A percentile compares a stretch with the other conserved stretches of the same genome.
These are phyloP conservation scores for Teinopalpus imperialis DNA, from an alignment of 2,888 invertebrate species.

Conservation along the genomic window DNA sequence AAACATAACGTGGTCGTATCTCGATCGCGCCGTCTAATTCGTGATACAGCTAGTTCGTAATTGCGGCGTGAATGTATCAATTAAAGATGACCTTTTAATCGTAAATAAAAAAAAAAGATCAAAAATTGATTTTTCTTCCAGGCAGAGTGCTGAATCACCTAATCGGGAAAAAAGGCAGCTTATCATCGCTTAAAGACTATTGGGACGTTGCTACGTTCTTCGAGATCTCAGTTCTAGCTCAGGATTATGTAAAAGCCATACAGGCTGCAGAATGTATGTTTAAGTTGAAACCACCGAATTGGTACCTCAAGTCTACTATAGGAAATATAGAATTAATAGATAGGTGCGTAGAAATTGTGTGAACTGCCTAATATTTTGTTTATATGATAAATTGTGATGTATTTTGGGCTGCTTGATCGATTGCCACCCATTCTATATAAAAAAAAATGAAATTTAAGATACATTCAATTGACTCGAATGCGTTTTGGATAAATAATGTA, in stretches of 20 bases:
- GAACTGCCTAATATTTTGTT: too few relatives aligned
- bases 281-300: constrained; percentile 93
- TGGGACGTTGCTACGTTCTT: constrained; percentile 99
- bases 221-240: constrained; percentile 98
- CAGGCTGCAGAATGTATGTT: constrained; percentile 98
- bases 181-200: constrained; percentile 96
- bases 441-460: too few relatives aligned
- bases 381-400: not conserved
- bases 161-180: constrained; percentile 98
- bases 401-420: too few relatives aligned
- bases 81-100: too few relatives aligned
- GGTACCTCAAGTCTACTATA: constrained; percentile 98
- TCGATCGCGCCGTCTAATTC: too few relatives aligned
- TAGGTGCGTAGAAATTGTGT: constrained; percentile 59
- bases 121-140: constrained; percentile 47
- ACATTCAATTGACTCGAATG: too few relatives aligned
- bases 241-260: constrained; percentile 97
- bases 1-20: too few relatives aligned
- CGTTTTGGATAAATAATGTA: too few relatives aligned
- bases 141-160: constrained; percentile 97
- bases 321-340: constrained; percentile 97
- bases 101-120: not conserved
- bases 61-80: too few relatives aligned
- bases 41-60: too few relatives aligned
- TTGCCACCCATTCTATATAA: too few relatives aligned